Percentiles rank a stretch among this genome's conserved stretches.
These are phyloP conservation scores for Columba guinea DNA, from an alignment of 2,797 vertebrate species.

Conservation along the genomic window DNA sequence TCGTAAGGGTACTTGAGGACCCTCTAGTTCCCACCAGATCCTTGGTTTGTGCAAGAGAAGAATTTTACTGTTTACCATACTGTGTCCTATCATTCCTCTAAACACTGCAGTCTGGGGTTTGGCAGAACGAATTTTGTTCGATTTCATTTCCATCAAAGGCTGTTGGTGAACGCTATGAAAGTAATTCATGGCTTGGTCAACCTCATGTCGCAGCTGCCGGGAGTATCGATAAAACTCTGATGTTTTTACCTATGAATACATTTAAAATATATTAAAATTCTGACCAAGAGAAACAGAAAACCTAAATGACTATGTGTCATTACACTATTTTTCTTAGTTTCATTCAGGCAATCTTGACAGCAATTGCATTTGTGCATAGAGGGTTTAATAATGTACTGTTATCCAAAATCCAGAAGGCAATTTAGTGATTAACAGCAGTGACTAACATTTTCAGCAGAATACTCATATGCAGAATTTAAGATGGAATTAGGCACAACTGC, in stretches of 20 bases:
- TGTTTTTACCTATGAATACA: slow-evolving; percentile 91
- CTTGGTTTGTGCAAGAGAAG: slow-evolving; percentile 96
- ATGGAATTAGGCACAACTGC: not conserved
- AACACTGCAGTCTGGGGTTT: slow-evolving; percentile 97
- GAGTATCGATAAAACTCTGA: slow-evolving; percentile 99
- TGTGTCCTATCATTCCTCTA: slow-evolving; percentile 99
- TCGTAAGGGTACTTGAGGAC: slow-evolving; percentile 94
- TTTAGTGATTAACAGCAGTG: not conserved
- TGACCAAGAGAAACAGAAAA: slow-evolving; percentile 40
- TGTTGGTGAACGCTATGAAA: slow-evolving; percentile 97
- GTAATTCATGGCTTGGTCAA: slow-evolving; percentile 95
- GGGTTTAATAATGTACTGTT: not conserved
- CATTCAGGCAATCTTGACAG: slow-evolving; percentile 1
- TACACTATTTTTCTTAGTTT: slow-evolving; percentile 2
- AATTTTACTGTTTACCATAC: slow-evolving; percentile 99
- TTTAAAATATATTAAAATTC: slow-evolving; percentile 66
- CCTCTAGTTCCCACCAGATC: slow-evolving; percentile 99
- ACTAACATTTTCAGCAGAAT: slow-evolving; percentile 16
- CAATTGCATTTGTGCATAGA: not conserved
- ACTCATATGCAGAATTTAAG: not conserved
- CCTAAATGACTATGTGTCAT: not conserved
- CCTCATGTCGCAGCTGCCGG: slow-evolving; percentile 93
- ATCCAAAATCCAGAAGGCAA: slow-evolving; percentile 29
- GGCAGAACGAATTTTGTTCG: slow-evolving; percentile 95
- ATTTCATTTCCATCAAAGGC: slow-evolving; percentile 92